Percentiles rank a stretch among this genome's conserved stretches.
These are phyloP conservation scores for Phenganax stokvisi DNA, from an alignment of 92 coral and sea anemone species.

Conservation along the genomic window DNA sequence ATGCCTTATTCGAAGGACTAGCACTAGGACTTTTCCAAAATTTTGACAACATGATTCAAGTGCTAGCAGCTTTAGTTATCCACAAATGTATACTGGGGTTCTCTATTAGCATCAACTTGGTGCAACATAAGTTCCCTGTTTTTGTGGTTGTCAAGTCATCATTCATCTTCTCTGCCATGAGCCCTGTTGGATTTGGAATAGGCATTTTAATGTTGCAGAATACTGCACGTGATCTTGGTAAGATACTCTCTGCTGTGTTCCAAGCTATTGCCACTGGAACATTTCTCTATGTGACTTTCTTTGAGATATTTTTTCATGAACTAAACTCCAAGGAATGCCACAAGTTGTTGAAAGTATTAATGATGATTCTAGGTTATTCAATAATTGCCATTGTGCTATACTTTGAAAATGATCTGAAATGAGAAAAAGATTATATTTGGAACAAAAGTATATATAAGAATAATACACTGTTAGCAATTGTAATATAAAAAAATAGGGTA, in stretches of 20 bases:
- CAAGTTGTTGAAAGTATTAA: constrained; percentile 66
- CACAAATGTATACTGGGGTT: constrained; percentile 85
- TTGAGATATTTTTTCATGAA: constrained; percentile 87
- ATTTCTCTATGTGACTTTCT: constrained; percentile 85
- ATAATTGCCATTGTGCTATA: constrained; percentile 67
- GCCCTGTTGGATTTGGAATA: constrained; percentile 72
- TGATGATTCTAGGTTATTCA: constrained; percentile 67
- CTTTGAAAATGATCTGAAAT: constrained; percentile 43
- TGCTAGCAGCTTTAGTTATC: constrained; percentile 76
- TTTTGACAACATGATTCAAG: constrained; percentile 61
- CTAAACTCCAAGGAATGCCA: constrained; percentile 58
- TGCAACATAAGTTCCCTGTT: constrained; percentile 65
- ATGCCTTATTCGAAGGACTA: constrained; percentile 88
- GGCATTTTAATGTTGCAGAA: constrained; percentile 72
- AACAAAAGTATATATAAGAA: too few species aligned
- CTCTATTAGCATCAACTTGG: constrained; percentile 73
- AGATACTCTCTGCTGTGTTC: constrained; percentile 67
- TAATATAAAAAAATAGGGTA: too few species aligned
- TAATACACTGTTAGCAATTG: too few species aligned
- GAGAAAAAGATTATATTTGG: too few species aligned
- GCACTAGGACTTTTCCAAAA: constrained; percentile 80
- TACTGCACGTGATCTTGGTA: constrained; percentile 55
- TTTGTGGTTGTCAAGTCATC: constrained; percentile 54
- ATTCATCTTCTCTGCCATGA: constrained; percentile 72
- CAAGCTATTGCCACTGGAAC: constrained; percentile 97